Evolutionary conservation across 2,113 vertebrate species (phyloP).

Genomic region (Dendrocopos noguchii): DNA sequence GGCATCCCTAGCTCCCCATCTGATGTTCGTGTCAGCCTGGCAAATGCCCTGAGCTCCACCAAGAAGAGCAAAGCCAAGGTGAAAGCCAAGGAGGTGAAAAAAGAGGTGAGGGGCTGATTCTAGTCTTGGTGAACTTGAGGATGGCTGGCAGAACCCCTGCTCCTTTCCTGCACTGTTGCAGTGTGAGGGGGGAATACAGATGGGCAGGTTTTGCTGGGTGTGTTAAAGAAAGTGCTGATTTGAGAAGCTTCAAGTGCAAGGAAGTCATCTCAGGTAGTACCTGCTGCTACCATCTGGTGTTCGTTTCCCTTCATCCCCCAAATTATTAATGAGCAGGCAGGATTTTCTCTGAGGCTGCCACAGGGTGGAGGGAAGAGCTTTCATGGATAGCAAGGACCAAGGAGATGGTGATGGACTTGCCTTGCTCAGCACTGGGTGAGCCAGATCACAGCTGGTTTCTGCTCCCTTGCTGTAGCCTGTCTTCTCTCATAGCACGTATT

Average conservation of each 20-base stretch:
- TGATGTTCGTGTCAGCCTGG: conserved; percentile 74
- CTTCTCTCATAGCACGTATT: background rate
- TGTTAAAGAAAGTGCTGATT: background rate
- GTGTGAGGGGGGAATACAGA: background rate
- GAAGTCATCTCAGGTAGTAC: background rate
- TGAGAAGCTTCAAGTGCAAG: background rate
- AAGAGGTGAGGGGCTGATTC: conserved; percentile 76
- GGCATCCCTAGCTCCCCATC: conserved; percentile 77
- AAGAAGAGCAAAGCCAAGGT: conserved; percentile 87
- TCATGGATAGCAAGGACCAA: background rate
- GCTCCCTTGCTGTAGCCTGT: background rate
- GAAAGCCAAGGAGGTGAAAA: conserved; percentile 88
- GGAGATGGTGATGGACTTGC: background rate
- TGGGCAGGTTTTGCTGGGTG: background rate
- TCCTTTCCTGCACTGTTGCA: background rate
- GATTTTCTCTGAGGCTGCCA: background rate
- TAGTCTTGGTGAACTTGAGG: background rate
- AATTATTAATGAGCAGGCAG: background rate
- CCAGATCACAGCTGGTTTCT: background rate
- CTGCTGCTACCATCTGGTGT: conserved; percentile 14
- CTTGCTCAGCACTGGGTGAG: background rate
- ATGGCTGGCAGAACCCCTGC: background rate
- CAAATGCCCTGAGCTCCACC: conserved; percentile 73
- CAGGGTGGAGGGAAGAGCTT: background rate
- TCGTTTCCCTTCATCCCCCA: background rate